Base-by-base conservation (phyloP, 2,888 invertebrate species). In the Drosophila demipolita region DNA sequence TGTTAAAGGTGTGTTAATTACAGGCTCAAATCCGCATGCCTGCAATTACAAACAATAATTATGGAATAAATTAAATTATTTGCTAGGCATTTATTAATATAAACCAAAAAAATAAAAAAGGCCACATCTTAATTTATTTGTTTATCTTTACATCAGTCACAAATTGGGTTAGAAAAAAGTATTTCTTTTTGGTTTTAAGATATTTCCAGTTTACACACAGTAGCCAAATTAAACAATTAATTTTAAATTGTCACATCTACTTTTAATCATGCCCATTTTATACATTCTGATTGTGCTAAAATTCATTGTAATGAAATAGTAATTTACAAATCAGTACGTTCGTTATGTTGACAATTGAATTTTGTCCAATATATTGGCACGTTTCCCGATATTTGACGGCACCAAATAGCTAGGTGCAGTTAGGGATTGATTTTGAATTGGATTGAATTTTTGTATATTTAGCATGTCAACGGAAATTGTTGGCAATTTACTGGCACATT, bases 401-500 rank as follows among this genome's bases (percentile, higher is more conserved):
- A 52, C 15, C 20, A 52, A n/a, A 52, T n/a, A 20, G 4, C 11
- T n/a, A 32, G 35, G 29, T n/a, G 23, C 6, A 23, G 8, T 32
- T 23, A 8, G 45, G 17, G 17, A 20, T 23, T 45, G 45, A 15
- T 26, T 40, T 17, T 40, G 20, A n/a, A n/a, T n/a, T n/a, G n/a
- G n/a, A n/a, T n/a, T n/a, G n/a, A n/a, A n/a, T n/a, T 26, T 40
- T 17, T 40, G 20, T 45, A 38, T 12, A 32, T 38, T 42, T 36
- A 9, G 2, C 6, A 57, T 42, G 48, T 32, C 57, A 50, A 36
- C 38, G n/a, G 8, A 71, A 63, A 54, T 54, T 17, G 50, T 38
- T 61, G 32, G 26, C 5, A 72, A 66, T 55, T 75, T 63, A 15
- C 26, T 40, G 50, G 15, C 20, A 33, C 53, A 70, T 62, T 66